Base-by-base conservation (phyloP, 2,113 vertebrate species). In the Paradisaea rubra region DNA sequence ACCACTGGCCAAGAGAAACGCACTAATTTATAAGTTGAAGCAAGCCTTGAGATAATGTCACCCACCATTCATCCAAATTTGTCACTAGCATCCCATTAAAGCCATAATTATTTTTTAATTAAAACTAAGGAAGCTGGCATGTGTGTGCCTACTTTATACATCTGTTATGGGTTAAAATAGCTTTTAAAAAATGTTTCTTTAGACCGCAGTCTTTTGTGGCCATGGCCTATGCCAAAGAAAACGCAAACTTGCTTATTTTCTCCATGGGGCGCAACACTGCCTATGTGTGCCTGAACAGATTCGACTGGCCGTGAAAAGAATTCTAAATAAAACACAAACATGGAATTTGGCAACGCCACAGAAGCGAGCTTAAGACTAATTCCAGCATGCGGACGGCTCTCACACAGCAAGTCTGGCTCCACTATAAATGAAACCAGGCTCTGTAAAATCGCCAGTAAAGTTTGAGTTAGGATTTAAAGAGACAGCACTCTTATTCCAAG, bases 401-500 rank as follows among this genome's bases (percentile, higher is more conserved):
- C 98, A 98, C 98, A 98, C 97, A 97, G 98, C 98, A 97, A 98
- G 98, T 97, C 98, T 99, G 98, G 98, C 98, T 99, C 98, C 98
- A 98, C 97, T 97, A 96, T 99, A 99, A 99, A 98, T 98, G 97
- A 98, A 99, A 99, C 98, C 99, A 99, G 98, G 98, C 98, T 95
- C 98, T 98, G 98, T 98, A 97, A 98, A 98, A 98, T 98, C 98
- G 98, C 98, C 97, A 98, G 97, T 98, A 97, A 97, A 98, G 97
- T 97, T 96, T 97, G 98, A 98, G 98, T 97, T 97, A 88, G 90
- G 91, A 98, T 98, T 99, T 98, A 98, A 98, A 98, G 98, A 94
- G 98, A 96, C 98, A 98, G 98, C 84, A 87, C 88, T 49, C 96
- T 60, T 96, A 95, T 94, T 95, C 91, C 95, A 90, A 94, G 83